phyloP scores from a whole-genome alignment of 2,113 vertebrate species.

The Fukomys damarensis region DNA sequence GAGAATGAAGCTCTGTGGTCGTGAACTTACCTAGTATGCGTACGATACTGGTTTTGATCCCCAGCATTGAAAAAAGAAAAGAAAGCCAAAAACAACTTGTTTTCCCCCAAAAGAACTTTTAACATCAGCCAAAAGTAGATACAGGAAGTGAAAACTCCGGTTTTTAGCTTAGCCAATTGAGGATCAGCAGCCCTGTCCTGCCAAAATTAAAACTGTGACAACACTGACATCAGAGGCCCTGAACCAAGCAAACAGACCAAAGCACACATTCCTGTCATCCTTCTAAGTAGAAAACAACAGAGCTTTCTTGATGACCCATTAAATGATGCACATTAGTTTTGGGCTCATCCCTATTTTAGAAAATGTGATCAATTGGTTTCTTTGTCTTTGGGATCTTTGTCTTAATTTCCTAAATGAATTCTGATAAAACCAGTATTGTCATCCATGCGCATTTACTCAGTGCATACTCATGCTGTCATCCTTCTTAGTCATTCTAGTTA shows the following conservation, averaged over 20 bases:
- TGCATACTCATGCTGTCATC: not conserved
- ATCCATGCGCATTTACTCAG: not conserved
- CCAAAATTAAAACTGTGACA: not conserved
- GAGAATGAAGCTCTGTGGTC: too few relatives aligned
- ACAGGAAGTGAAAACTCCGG: not conserved
- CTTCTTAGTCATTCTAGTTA: conserved; percentile 2
- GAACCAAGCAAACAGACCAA: not conserved
- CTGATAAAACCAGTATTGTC: not conserved
- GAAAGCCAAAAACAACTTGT: not conserved
- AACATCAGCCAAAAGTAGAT: not conserved
- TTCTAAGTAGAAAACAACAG: not conserved
- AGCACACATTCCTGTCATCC: not conserved
- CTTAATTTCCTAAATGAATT: conserved; percentile 45
- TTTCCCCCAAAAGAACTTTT: too few relatives aligned
- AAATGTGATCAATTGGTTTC: not conserved
- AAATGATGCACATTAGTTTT: not conserved
- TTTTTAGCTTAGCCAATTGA: not conserved
- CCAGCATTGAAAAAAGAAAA: not conserved
- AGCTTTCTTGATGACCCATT: not conserved
- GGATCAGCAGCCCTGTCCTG: not conserved
- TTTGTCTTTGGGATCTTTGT: not conserved
- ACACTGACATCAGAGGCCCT: not conserved
- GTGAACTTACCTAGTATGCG: not conserved
- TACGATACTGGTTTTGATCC: not conserved
- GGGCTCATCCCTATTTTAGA: not conserved